Evolutionary conservation across 2,888 invertebrate species (phyloP), one percentile per base, ranked within the genome.

Genomic region (Stenodera caucasica): DNA sequence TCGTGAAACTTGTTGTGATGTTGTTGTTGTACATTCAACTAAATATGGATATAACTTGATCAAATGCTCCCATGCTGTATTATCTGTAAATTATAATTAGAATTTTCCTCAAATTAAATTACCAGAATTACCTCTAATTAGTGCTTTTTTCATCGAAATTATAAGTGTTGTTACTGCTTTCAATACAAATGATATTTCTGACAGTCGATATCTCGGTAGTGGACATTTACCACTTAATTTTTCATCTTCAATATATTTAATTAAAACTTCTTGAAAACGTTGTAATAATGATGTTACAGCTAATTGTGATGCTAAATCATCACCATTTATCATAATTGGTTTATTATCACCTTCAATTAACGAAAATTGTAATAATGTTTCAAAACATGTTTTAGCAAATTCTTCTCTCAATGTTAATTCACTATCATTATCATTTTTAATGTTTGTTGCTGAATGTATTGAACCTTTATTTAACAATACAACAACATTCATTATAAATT

Each of bases 351-450:
- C 91, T 63, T 92, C 92, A 5, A 92, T 82, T 76, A 91, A 85
- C 0, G 97, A 97, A 82, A 96, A 97, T 80, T 97, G 96, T 50
- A 98, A 83, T 23, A 98, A 82, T 0, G 97, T 97, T 81, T 98
- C 97, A 77, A 98, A 98, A 77, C 98, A 98, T 0, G 92, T 92
- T 76, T 96, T 92, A 49, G 98, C 97, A 81, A 98, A 97, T 77
- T 97, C 96, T 81, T 98, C 97, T 15, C 97, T 82, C 67, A 96
- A 84, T 63, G 93, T 90, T 64, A 89, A 82, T 74, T 92, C 92
- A 61, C 89, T 87, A 75, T 93, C 94, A 67, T 88, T 90, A 74
- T 90, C 91, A 85, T 85, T 84, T 79, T 84, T 86, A 21, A 84
- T 82, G 62, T 85, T 85, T 9, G 86, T 85, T 0, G 89, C 89